Evolutionary conservation across 2,888 invertebrate genomes (phyloP), one percentile per base, ranked within the genome.

Genomic region (Xiphydria camelus): DNA sequence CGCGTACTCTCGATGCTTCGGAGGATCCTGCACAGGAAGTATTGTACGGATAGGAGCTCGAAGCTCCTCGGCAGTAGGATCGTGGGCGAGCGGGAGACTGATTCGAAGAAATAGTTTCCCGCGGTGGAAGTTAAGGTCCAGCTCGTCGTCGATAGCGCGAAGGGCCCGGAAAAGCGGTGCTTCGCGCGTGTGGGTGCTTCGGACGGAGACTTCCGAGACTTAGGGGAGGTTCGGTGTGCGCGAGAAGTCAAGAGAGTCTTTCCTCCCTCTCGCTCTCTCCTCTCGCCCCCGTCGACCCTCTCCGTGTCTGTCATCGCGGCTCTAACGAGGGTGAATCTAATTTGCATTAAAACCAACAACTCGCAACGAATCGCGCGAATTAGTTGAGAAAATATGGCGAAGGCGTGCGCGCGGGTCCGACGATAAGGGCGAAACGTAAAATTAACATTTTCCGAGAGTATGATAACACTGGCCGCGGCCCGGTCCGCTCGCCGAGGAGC

Each of bases 51-150:
- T 57, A 45, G 52, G 51, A 51, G 57, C 55, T n/a, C n/a, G n/a
- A n/a, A n/a, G n/a, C n/a, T n/a, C n/a, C n/a, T n/a, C 41, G 51
- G 51, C 49, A 59, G 64, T 57, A 59, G 57, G 64, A 64, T 64
- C 47, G 39, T 45, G 14, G 35, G 33, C 43, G n/a, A 53, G 48
- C 40, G 47, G 51, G 48, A 47, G 41, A 46, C 45, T 56, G 62
- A 60, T 53, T 55, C 52, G 31, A 41, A 43, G 53, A 59, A 60
- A 62, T 46, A 57, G 61, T 62, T 51, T 40, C 37, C 29, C 22
- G 14, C 17, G 22, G 25, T 23, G 14, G 22, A 43, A 29, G 21
- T 43, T 39, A 20, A 29, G 14, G 29, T 20, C 17, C 17, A 37
- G 23, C 19, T 29, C 7, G 36, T 23, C 21, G 20, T 17, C 20